Conservation (phyloP, 1,140 invertebrate genomes). For the Diprion similis region DNA sequence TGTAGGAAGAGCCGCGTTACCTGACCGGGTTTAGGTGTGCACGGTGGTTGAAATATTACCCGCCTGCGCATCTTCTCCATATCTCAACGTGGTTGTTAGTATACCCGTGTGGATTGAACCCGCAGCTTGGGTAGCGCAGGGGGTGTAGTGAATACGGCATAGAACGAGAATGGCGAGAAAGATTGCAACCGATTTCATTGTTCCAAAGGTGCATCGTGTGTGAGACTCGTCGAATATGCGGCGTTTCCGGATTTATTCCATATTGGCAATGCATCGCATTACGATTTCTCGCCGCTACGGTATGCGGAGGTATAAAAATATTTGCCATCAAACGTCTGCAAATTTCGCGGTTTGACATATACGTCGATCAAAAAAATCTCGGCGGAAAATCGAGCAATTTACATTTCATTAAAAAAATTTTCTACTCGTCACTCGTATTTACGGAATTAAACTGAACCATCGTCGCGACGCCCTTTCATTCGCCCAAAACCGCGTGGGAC, state of each 20-base stretch:
- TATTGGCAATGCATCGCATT: not conserved
- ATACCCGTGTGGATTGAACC: no score
- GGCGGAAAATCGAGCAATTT: no score
- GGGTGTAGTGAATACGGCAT: not conserved
- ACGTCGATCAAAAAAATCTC: no score
- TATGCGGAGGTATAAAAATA: no score
- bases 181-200: slow-evolving; percentile 1
- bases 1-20: no score
- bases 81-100: not conserved
- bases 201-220: not conserved
- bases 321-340: no score
- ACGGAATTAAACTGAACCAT: no score
- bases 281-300: not conserved
- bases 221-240: not conserved
- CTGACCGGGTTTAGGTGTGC: not conserved
- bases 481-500: not conserved
- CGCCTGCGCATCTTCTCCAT: not conserved
- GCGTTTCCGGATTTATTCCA: not conserved
- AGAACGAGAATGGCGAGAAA: not conserved
- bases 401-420: no score
- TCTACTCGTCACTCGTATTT: no score
- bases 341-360: no score
- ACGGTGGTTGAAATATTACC: not conserved
- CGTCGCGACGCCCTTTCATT: no score
- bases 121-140: no score